A percentile compares a stretch with the other conserved stretches of the same genome.
These are phyloP conservation scores for Eupeodes luniger DNA, from an alignment of 2,888 invertebrate genomes.

Conservation along the genomic window DNA sequence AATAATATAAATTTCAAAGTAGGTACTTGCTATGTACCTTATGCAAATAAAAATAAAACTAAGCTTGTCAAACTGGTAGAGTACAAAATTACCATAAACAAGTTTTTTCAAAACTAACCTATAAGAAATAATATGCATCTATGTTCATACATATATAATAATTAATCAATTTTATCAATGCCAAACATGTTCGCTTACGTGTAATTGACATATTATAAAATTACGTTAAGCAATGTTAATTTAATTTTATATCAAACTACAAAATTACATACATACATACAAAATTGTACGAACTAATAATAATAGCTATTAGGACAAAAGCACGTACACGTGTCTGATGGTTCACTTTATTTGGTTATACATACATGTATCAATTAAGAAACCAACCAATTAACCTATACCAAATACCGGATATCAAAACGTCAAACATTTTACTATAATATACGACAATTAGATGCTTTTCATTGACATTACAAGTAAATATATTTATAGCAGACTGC, in stretches of 20 bases:
- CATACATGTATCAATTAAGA: neutral
- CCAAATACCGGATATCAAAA: neutral
- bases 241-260: constrained; percentile 2
- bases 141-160: no score
- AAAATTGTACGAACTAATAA: neutral
- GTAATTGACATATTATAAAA: constrained; percentile 49
- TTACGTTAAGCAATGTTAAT: constrained; percentile 22
- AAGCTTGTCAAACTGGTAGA: no score
- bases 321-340: neutral
- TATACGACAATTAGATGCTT: neutral
- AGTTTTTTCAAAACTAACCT: no score
- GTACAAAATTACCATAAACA: no score
- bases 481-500: constrained; percentile 6
- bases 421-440: neutral
- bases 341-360: neutral
- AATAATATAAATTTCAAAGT: no score
- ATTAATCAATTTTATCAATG: neutral
- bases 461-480: constrained; percentile 5
- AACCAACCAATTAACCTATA: constrained; percentile 15
- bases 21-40: no score
- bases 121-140: no score
- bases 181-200: constrained; percentile 28
- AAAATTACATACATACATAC: no score
- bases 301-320: neutral
- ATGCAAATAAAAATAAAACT: no score